Percentiles rank a stretch among this genome's conserved stretches.
These are phyloP conservation scores for Onthophagus taurus DNA, from an alignment of 1,140 invertebrate genomes.

Conservation along the genomic window DNA sequence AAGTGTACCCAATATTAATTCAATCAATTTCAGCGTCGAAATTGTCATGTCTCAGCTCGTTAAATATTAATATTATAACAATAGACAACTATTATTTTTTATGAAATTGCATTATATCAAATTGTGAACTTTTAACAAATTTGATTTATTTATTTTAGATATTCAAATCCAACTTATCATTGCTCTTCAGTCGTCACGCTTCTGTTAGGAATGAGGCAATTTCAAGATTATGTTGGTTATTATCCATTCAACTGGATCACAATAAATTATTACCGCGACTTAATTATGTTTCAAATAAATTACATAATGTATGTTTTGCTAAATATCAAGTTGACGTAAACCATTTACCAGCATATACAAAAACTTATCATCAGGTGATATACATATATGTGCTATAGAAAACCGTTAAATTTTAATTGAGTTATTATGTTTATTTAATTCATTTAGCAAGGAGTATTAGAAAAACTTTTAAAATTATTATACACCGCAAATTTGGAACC, in stretches of 20 bases:
- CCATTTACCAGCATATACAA: conserved; percentile 20
- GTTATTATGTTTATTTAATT: background rate
- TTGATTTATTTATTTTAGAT: conserved; percentile 6
- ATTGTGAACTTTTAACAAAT: conserved; percentile 38
- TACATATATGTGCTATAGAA: background rate
- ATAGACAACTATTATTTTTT: too few relatives aligned
- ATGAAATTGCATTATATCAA: too few relatives aligned
- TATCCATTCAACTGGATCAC: conserved; percentile 38
- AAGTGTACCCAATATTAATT: too few relatives aligned
- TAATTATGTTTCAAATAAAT: conserved; percentile 39
- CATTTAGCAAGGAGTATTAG: conserved; percentile 37
- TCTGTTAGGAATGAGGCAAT: conserved; percentile 42
- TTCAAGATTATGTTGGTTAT: conserved; percentile 42
- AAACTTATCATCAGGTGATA: conserved; percentile 34
- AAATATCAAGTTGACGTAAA: conserved; percentile 31
- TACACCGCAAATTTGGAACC: conserved; percentile 41
- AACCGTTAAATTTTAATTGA: background rate
- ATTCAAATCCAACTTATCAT: conserved; percentile 41
- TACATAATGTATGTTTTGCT: conserved; percentile 37
- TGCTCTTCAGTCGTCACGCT: conserved; percentile 39
- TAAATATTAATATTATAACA: too few relatives aligned
- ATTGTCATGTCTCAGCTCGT: too few relatives aligned
- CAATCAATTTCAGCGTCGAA: too few relatives aligned
- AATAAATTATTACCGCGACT: conserved; percentile 38
- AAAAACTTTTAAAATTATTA: too few relatives aligned